Evolutionary conservation across 2,888 invertebrate species (phyloP).

Genomic region (Yponomeuta evonymella): DNA sequence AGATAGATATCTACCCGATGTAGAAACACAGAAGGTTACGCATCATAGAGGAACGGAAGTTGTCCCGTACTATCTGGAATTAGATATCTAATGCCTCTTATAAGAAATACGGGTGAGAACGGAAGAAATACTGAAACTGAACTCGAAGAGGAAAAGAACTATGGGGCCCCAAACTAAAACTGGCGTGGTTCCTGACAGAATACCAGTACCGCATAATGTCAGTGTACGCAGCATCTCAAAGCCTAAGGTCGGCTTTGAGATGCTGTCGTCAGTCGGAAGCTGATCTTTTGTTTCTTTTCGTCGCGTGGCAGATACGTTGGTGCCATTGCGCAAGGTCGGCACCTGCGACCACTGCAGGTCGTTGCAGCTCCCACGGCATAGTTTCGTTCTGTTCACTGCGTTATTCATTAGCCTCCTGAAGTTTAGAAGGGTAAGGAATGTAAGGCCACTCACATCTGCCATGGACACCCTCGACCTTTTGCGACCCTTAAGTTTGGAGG

Average conservation of each 20-base stretch:
- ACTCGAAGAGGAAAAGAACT: too few relatives aligned
- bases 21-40: not conserved
- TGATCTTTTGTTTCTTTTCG: not conserved
- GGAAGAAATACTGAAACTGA: too few relatives aligned
- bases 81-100: too few relatives aligned
- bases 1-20: conserved; percentile 30
- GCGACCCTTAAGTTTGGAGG: conserved; percentile 5
- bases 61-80: too few relatives aligned
- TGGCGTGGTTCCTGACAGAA: too few relatives aligned
- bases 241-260: not conserved
- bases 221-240: not conserved
- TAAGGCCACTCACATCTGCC: conserved; percentile 39
- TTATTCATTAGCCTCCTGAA: conserved; percentile 41
- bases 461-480: conserved; percentile 23
- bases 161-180: too few relatives aligned
- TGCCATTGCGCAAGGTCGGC: conserved; percentile 71
- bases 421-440: conserved; percentile 42
- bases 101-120: too few relatives aligned
- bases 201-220: not conserved
- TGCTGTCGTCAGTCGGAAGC: not conserved
- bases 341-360: conserved; percentile 46
- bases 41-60: too few relatives aligned
- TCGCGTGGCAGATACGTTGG: conserved; percentile 30
- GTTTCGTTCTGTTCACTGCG: conserved; percentile 35
- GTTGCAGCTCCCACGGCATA: conserved; percentile 59